Evolutionary conservation across 2,888 invertebrate species (phyloP).

Genomic region (Xestia ashworthii): DNA sequence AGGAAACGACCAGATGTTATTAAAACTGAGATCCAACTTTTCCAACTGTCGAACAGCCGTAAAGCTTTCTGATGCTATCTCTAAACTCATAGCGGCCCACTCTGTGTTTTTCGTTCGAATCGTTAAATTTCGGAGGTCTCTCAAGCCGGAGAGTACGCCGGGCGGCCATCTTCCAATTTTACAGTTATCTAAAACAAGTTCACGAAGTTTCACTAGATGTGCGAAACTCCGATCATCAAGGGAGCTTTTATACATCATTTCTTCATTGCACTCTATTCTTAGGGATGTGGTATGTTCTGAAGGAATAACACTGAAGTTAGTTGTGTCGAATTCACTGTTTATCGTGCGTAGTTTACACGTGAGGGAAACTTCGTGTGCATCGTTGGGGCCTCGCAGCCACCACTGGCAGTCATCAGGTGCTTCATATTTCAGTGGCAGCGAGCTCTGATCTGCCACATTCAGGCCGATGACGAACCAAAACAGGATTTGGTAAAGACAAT

Average conservation of each 20-base stretch:
- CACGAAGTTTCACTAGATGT: slow-evolving; percentile 94
- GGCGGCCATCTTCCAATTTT: slow-evolving; percentile 96
- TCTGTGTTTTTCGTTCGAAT: slow-evolving; percentile 96
- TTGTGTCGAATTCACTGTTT: slow-evolving; percentile 96
- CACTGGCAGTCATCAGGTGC: slow-evolving; percentile 97
- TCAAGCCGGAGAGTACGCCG: slow-evolving; percentile 94
- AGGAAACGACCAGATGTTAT: slow-evolving; percentile 97
- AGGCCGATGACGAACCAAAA: slow-evolving; percentile 86
- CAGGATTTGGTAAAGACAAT: slow-evolving; percentile 82
- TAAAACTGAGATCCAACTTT: slow-evolving; percentile 95
- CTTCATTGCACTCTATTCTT: slow-evolving; percentile 95
- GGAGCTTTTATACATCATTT: slow-evolving; percentile 95
- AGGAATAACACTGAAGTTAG: slow-evolving; percentile 96
- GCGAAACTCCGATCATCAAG: slow-evolving; percentile 94
- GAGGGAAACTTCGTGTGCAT: slow-evolving; percentile 93
- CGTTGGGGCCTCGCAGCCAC: slow-evolving; percentile 92
- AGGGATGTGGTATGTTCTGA: slow-evolving; percentile 95
- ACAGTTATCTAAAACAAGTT: slow-evolving; percentile 96
- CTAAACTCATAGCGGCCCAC: slow-evolving; percentile 96
- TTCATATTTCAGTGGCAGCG: slow-evolving; percentile 92
- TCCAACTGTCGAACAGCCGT: slow-evolving; percentile 94
- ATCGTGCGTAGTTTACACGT: slow-evolving; percentile 95
- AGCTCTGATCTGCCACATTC: slow-evolving; percentile 88
- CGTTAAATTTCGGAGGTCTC: slow-evolving; percentile 95
- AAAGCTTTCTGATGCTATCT: slow-evolving; percentile 95